Percentiles rank a stretch among this genome's conserved stretches.
Conservation (phyloP, 1,140 invertebrate species). For the Cryptotermes secundus region DNA sequence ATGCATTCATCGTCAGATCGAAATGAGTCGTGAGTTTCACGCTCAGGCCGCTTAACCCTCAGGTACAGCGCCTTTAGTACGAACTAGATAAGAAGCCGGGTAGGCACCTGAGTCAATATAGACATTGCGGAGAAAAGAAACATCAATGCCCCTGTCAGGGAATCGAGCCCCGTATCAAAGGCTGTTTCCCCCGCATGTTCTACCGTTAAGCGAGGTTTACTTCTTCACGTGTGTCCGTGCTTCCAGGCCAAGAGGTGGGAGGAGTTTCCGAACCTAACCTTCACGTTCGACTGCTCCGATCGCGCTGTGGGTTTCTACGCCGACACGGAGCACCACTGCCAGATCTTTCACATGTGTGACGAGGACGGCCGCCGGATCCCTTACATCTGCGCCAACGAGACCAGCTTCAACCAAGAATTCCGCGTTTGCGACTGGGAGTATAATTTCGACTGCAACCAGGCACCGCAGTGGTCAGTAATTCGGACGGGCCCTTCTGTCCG, state of each 20-base stretch:
- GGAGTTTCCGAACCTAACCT: slow-evolving; percentile 61
- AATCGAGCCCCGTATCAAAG: no score
- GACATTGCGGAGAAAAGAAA: no score
- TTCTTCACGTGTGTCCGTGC: neutral
- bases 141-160: no score
- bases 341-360: slow-evolving; percentile 66
- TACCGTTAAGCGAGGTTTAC: no score
- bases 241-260: slow-evolving; percentile 57
- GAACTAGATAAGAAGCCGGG: no score
- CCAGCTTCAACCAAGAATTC: slow-evolving; percentile 62
- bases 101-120: no score
- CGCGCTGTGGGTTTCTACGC: slow-evolving; percentile 61
- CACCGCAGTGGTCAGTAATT: slow-evolving; percentile 48
- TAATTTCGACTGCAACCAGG: slow-evolving; percentile 59
- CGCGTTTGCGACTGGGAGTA: slow-evolving; percentile 62
- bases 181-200: no score
- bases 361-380: slow-evolving; percentile 61
- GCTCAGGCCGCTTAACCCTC: no score
- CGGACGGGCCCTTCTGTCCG: no score
- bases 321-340: slow-evolving; percentile 62
- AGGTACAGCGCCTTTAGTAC: no score
- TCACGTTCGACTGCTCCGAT: slow-evolving; percentile 59
- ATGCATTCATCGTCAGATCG: no score
- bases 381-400: slow-evolving; percentile 61
- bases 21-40: no score